A percentile compares a stretch with the other conserved stretches of the same genome.
phyloP scores from a whole-genome alignment of 2,888 invertebrate genomes.

The Cryptophagus acutangulus region DNA sequence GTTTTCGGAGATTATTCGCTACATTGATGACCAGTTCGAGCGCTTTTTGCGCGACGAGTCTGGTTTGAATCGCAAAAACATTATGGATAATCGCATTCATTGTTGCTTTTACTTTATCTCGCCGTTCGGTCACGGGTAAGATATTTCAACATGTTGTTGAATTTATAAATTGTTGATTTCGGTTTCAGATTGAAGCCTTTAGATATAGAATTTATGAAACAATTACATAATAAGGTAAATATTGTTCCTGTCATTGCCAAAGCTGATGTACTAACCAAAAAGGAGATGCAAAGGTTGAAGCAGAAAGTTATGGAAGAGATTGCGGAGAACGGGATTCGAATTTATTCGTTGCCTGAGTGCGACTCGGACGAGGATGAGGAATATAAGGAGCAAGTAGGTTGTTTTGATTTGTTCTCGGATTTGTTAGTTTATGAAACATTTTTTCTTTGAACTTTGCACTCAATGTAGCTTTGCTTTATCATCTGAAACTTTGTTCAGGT shows the following conservation, averaged over 20 bases:
- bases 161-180: no score
- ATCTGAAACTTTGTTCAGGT: constrained; percentile 41
- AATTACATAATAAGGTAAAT: constrained; percentile 91
- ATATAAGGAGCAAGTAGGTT: constrained; percentile 74
- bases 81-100: constrained; percentile 94
- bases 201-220: constrained; percentile 95
- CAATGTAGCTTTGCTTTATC: no score
- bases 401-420: no score
- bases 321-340: constrained; percentile 83
- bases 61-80: constrained; percentile 91
- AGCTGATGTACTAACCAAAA: constrained; percentile 90
- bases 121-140: constrained; percentile 92
- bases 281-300: constrained; percentile 82
- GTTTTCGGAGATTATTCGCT: constrained; percentile 90
- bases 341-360: constrained; percentile 93
- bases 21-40: constrained; percentile 97
- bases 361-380: constrained; percentile 94
- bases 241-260: constrained; percentile 98
- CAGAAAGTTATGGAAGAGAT: constrained; percentile 88
- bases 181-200: constrained; percentile 80
- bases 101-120: constrained; percentile 98
- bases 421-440: no score
- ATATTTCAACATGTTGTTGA: not conserved
- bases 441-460: no score
- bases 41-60: constrained; percentile 88